Conservation (phyloP, 2,888 invertebrate genomes). For the Strigamia crassipes region DNA sequence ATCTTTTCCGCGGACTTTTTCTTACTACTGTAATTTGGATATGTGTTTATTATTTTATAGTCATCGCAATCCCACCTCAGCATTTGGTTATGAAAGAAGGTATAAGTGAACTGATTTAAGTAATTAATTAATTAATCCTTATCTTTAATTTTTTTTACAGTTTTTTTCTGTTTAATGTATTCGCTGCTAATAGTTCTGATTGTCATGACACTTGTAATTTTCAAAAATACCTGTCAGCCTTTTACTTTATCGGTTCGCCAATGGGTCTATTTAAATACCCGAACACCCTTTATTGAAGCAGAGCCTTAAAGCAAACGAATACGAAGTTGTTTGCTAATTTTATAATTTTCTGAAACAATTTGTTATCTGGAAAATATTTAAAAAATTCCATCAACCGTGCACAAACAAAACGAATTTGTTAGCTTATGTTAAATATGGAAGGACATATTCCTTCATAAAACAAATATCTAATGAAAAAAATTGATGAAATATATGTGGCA, state of each 20-base stretch:
- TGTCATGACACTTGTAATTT: background rate
- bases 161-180: slow-evolving; percentile 10
- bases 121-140: background rate
- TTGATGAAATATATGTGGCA: slow-evolving; percentile 79
- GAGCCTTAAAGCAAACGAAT: background rate
- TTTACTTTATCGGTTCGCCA: background rate
- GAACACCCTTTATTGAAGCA: background rate
- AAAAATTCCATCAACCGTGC: background rate
- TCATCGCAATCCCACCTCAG: background rate
- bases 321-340: too few relatives aligned
- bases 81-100: background rate
- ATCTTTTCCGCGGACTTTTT: background rate
- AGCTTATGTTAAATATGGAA: slow-evolving; percentile 67
- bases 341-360: background rate
- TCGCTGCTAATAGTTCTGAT: background rate
- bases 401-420: background rate
- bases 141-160: background rate
- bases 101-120: background rate
- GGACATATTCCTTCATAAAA: slow-evolving; percentile 73
- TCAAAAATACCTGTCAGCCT: background rate
- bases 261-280: background rate
- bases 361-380: background rate
- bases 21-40: background rate
- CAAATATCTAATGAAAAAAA: slow-evolving; percentile 79
- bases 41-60: background rate